Conservation (phyloP, 2,888 invertebrate genomes). For the Ectemnius lituratus region DNA sequence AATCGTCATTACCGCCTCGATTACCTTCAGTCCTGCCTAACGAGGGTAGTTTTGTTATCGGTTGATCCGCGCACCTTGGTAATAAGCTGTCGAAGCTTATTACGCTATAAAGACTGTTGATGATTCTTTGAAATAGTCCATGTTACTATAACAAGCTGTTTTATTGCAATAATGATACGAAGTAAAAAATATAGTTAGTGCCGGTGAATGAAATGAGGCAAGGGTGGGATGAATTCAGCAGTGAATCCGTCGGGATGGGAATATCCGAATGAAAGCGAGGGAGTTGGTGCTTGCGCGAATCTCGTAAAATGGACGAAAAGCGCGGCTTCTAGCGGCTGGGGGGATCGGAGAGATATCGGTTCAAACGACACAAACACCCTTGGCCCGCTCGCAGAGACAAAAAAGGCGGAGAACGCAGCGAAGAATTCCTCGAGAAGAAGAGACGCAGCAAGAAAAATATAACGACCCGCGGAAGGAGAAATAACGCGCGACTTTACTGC, state of each 20-base stretch:
- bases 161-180: too few relatives aligned
- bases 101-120: too few relatives aligned
- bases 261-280: slow-evolving; percentile 13
- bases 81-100: too few relatives aligned
- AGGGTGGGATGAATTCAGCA: slow-evolving; percentile 16
- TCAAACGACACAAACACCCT: slow-evolving; percentile 66
- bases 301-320: slow-evolving; percentile 48
- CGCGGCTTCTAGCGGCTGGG: neutral
- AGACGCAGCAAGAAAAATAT: slow-evolving; percentile 68
- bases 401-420: slow-evolving; percentile 49
- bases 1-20: slow-evolving; percentile 31
- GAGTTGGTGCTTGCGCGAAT: slow-evolving; percentile 15
- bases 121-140: too few relatives aligned
- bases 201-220: too few relatives aligned
- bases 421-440: slow-evolving; percentile 30
- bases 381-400: slow-evolving; percentile 61
- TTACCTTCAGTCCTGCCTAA: too few relatives aligned
- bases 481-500: slow-evolving; percentile 74
- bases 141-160: too few relatives aligned
- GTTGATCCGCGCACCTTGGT: too few relatives aligned
- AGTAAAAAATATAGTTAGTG: too few relatives aligned
- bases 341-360: slow-evolving; percentile 35
- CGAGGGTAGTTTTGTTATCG: too few relatives aligned
- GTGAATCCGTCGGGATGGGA: slow-evolving; percentile 17
- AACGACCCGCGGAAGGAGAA: slow-evolving; percentile 71